phyloP scores from a whole-genome alignment of 2,113 vertebrate species.

The Pandion haliaetus region DNA sequence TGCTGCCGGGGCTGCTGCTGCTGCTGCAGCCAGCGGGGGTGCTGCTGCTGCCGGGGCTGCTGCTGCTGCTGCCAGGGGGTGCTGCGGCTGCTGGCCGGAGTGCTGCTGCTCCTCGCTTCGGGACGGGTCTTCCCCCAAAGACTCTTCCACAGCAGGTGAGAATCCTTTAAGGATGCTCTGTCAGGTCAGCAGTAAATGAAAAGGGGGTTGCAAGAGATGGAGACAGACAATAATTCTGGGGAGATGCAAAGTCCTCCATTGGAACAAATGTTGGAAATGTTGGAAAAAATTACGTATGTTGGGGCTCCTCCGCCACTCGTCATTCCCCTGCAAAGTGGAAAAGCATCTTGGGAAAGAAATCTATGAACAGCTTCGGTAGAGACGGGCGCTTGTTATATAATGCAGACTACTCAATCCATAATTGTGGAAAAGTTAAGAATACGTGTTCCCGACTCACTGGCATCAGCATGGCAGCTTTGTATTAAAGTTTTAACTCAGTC shows the following conservation, averaged over 20 bases:
- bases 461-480: not conserved
- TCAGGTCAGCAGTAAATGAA: not conserved
- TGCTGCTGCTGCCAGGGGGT: too few relatives aligned
- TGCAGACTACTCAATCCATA: not conserved
- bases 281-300: accelerated
- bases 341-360: not conserved
- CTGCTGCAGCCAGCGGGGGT: not conserved
- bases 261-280: not conserved
- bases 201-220: not conserved
- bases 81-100: too few relatives aligned
- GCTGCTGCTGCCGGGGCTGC: not conserved
- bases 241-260: not conserved
- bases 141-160: too few relatives aligned
- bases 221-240: accelerated
- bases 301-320: not conserved
- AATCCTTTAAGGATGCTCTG: not conserved
- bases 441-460: not conserved
- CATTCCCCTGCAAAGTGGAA: not conserved
- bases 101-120: not conserved
- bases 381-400: not conserved
- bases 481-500: not conserved
- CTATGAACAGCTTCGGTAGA: not conserved
- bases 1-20: not conserved
- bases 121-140: too few relatives aligned
- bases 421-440: not conserved